These are phyloP conservation scores for Palythoa grandiflora DNA, from an alignment of 92 coral and sea anemone species.

Conservation along the genomic window DNA sequence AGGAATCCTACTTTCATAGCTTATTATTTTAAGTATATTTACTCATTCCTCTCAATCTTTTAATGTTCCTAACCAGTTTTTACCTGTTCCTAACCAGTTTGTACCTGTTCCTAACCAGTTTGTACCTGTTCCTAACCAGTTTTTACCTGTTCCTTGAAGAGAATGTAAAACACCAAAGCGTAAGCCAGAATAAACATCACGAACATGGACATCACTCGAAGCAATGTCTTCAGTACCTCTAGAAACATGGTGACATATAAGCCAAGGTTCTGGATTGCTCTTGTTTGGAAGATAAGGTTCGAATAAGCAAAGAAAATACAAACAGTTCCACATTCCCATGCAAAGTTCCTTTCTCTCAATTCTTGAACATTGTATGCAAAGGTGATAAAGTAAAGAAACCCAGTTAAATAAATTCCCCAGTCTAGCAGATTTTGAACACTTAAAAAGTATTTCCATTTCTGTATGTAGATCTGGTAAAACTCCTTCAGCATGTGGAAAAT, in stretches of 20 bases:
- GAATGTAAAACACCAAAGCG: conserved; percentile 83
- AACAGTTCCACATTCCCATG: conserved; percentile 80
- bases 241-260: conserved; percentile 92
- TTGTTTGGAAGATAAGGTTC: conserved; percentile 74
- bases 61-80: neutral
- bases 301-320: conserved; percentile 84
- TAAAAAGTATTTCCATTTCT: conserved; percentile 63
- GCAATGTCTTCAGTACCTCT: conserved; percentile 78
- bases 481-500: conserved; percentile 71
- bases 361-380: conserved; percentile 35
- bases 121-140: no score
- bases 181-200: conserved; percentile 79
- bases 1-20: neutral
- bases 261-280: conserved; percentile 76
- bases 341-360: conserved; percentile 47
- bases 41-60: neutral
- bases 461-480: conserved; percentile 64
- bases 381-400: conserved; percentile 70
- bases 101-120: conserved; percentile 89
- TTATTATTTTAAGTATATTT: neutral
- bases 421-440: conserved; percentile 68
- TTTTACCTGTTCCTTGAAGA: conserved; percentile 43
- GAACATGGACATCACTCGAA: conserved; percentile 69
- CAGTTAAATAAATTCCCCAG: conserved; percentile 62
- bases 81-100: conserved; percentile 73